phyloP scores from a whole-genome alignment of 2,797 vertebrate species.

The Anabacerthia variegaticeps region DNA sequence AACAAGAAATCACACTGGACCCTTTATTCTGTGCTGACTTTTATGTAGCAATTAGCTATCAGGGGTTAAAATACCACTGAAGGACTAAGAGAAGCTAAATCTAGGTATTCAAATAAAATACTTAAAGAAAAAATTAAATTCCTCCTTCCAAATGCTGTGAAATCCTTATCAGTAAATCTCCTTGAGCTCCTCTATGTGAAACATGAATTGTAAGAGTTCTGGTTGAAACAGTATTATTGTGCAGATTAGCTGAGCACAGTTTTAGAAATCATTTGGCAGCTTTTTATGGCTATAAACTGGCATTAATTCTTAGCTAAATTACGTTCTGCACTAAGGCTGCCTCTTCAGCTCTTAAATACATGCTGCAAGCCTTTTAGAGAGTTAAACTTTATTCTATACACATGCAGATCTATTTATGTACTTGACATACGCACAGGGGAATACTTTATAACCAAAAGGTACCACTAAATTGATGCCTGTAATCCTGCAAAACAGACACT shows the following conservation, averaged over 20 bases:
- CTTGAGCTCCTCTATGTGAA: conserved; percentile 20
- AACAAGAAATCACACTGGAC: background rate
- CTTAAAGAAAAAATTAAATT: conserved; percentile 17
- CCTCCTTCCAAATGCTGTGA: conserved; percentile 18
- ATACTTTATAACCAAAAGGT: background rate
- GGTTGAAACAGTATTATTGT: conserved; percentile 39
- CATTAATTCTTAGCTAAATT: conserved; percentile 59
- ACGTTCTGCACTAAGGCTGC: conserved; percentile 15
- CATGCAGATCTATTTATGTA: background rate
- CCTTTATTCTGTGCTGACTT: background rate
- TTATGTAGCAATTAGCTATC: background rate
- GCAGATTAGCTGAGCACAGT: conserved; percentile 34
- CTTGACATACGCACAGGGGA: background rate
- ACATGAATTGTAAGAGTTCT: conserved; percentile 37
- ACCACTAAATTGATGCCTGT: no score
- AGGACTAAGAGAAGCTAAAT: conserved; percentile 1
- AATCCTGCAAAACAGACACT: no score
- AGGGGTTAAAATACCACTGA: conserved; percentile 9
- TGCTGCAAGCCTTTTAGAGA: conserved; percentile 14
- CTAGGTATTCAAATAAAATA: conserved; percentile 23
- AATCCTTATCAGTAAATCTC: conserved; percentile 52
- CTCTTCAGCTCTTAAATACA: background rate
- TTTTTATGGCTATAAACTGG: background rate
- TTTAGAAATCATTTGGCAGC: conserved; percentile 46
- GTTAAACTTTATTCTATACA: background rate